Conservation (phyloP, 2,113 vertebrate species). For the Noctilio leporinus region DNA sequence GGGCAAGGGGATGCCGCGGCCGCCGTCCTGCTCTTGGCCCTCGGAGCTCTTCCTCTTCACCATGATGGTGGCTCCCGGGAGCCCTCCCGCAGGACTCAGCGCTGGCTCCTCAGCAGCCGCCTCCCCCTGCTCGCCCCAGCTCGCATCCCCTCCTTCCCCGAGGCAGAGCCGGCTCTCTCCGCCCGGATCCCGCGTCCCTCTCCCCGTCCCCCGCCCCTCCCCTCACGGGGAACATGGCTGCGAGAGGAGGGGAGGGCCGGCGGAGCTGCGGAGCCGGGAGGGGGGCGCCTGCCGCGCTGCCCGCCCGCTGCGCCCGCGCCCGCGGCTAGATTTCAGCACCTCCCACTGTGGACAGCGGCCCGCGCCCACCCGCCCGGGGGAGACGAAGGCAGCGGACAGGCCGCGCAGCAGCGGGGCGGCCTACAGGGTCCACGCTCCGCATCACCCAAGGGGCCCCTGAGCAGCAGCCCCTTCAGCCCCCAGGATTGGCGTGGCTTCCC, state of each 20-base stretch:
- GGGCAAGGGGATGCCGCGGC: constrained; percentile 93
- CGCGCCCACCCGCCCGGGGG: not conserved
- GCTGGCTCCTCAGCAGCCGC: constrained; percentile 54
- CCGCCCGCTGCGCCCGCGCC: constrained; percentile 70
- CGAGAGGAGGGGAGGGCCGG: constrained; percentile 76
- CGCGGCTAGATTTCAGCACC: constrained; percentile 83
- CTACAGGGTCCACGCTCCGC: not conserved
- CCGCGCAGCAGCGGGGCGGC: not conserved
- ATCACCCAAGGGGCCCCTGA: not conserved
- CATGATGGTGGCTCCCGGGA: constrained; percentile 80
- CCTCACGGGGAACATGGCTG: constrained; percentile 88
- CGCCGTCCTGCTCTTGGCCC: constrained; percentile 91
- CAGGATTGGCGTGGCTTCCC: not conserved
- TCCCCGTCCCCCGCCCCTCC: constrained; percentile 55
- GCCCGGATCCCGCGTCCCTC: constrained; percentile 38
- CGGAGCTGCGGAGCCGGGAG: constrained; percentile 61
- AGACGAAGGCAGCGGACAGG: not conserved
- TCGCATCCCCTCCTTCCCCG: constrained; percentile 68
- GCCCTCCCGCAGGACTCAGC: constrained; percentile 44
- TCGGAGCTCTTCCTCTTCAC: constrained; percentile 98
- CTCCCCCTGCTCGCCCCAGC: constrained; percentile 56
- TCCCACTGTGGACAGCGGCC: constrained; percentile 84
- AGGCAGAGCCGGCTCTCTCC: constrained; percentile 58
- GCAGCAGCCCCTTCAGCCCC: not conserved
- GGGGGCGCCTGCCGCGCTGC: constrained; percentile 70